Evolutionary conservation across 2,797 vertebrate species (phyloP), one percentile per base, ranked within the genome.

Genomic region (Malacoraja senta): DNA sequence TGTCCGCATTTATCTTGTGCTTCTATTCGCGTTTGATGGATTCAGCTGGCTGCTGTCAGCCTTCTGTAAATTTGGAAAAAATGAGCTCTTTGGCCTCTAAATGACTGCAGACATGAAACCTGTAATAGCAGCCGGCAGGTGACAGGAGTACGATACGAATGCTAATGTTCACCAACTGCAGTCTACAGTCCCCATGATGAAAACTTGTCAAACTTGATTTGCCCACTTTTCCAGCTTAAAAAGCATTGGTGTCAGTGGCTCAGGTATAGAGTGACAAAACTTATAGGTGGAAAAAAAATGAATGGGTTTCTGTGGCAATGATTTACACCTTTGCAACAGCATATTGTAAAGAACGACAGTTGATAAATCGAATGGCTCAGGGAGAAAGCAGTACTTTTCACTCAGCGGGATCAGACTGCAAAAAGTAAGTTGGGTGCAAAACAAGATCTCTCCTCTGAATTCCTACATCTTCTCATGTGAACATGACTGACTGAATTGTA

Each of bases 331-430:
- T 94, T 94, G 94, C 95, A 24, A 21, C 93, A 78, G 77, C 19
- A 88, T 29, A 94, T n/a, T 81, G 17, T 94, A 93, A 93, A 68
- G 21, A 94, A 94, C 93, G 94, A 79, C 93, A 86, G 72, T 0
- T 94, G 94, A 94, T 95, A 95, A 96, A 95, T 96, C 94, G 94
- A 93, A 94, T n/a, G n/a, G 83, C 68, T 91, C 94, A 94, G 84
- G 94, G 94, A 94, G 86, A 94, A n/a, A 0, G 1, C 93, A 91
- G 94, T 38, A 71, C 74, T 94, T 93, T 79, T 19, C 35, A 79
- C 12, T 88, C 84, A 88, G 15, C 17, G n/a, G 63, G 35, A 68
- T 76, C 38, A 53, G 68, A 68, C 35, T 12, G 15, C n/a, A 68
- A 83, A 83, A 83, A 53, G 79, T 58, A 2, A 53, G 44, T 53